These are phyloP conservation scores for Leptosomus discolor DNA, from an alignment of 2,113 vertebrate genomes.

Conservation along the genomic window DNA sequence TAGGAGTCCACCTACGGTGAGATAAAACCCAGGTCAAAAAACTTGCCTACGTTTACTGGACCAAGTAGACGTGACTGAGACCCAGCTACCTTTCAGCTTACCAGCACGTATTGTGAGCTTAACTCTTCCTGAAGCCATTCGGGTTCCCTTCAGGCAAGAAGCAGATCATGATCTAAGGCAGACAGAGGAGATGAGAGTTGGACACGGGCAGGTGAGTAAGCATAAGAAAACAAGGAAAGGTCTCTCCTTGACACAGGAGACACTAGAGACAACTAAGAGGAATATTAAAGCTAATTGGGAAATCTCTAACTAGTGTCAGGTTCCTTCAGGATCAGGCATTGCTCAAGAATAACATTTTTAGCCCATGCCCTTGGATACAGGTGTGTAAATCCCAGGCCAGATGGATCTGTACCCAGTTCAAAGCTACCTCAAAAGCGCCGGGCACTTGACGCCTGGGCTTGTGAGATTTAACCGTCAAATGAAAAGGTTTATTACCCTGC, in stretches of 20 bases:
- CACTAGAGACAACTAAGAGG: neutral
- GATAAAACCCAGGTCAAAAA: neutral
- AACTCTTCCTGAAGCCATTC: neutral
- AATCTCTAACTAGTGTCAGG: neutral
- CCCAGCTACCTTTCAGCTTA: neutral
- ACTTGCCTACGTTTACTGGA: neutral
- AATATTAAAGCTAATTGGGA: neutral
- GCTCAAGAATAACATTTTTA: neutral
- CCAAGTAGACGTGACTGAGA: neutral
- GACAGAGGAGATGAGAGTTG: neutral
- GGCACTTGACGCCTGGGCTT: neutral
- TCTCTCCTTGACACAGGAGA: neutral
- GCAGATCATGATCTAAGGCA: neutral
- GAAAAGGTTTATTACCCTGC: neutral
- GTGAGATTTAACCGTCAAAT: neutral
- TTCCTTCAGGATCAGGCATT: neutral
- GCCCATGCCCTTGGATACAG: neutral
- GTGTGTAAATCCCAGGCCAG: neutral
- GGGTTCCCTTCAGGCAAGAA: neutral
- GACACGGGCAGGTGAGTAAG: rapidly evolving
- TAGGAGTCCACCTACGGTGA: rapidly evolving
- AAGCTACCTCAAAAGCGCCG: neutral
- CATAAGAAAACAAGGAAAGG: neutral
- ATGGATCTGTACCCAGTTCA: neutral
- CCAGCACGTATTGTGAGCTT: neutral